A percentile compares a stretch with the other conserved stretches of the same genome.
These are phyloP conservation scores for Stenotaenia linearis DNA, from an alignment of 2,888 invertebrate species.

Conservation along the genomic window DNA sequence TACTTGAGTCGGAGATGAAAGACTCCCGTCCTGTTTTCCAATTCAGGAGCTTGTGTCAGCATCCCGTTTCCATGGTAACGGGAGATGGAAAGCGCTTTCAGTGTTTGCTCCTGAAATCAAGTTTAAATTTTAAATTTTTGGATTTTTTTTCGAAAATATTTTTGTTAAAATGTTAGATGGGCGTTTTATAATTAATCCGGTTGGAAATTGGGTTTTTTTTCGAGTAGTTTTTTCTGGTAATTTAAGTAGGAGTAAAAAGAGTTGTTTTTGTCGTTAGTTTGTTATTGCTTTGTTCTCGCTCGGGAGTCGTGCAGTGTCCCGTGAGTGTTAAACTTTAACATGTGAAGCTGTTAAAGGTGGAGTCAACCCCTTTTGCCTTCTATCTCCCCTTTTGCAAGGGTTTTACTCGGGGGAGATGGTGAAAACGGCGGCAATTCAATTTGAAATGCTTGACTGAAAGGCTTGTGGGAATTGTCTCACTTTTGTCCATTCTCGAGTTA, in stretches of 20 bases:
- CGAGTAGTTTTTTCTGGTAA: background rate
- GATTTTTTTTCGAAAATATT: background rate
- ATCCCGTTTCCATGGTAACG: background rate
- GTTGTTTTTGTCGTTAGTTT: background rate
- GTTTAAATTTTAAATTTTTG: background rate
- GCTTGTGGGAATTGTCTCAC: slow-evolving; percentile 6
- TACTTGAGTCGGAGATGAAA: slow-evolving; percentile 11
- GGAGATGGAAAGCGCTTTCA: background rate
- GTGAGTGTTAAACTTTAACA: slow-evolving; percentile 7
- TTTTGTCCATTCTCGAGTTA: background rate
- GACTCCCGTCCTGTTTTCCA: slow-evolving; percentile 5
- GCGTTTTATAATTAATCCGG: background rate
- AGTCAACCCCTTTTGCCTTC: background rate
- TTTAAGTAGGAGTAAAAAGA: background rate
- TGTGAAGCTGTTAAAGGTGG: slow-evolving; percentile 12
- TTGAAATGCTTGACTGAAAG: slow-evolving; percentile 8
- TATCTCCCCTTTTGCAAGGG: background rate
- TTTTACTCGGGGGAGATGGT: background rate
- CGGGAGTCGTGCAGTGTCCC: background rate
- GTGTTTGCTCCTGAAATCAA: background rate
- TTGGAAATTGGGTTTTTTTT: too few relatives aligned
- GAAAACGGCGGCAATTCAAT: slow-evolving; percentile 13
- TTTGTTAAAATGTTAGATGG: too few relatives aligned
- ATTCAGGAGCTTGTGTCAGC: slow-evolving; percentile 5
- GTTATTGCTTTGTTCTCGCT: background rate